Conservation (phyloP, 2,113 vertebrate species). For the Gopherus flavomarginatus region DNA sequence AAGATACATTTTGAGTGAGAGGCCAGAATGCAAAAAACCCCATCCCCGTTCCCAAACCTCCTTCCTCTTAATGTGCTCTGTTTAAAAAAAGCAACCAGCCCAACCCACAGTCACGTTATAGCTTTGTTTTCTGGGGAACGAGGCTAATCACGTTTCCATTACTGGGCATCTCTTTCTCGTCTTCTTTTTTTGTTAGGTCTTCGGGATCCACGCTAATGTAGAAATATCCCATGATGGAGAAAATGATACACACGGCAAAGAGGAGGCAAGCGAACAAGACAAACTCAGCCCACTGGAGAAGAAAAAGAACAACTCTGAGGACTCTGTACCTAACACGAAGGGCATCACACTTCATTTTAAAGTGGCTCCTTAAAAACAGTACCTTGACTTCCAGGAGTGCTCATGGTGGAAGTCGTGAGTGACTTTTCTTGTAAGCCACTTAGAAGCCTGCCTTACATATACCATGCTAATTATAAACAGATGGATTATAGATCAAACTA, state of each 20-base stretch:
- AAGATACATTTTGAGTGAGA: conserved; percentile 26
- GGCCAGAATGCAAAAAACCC: conserved; percentile 4
- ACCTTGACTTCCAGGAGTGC: neutral
- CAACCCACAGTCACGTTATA: conserved; percentile 74
- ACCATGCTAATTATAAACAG: neutral
- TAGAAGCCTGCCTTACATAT: neutral
- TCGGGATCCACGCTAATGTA: conserved; percentile 88
- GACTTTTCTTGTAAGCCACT: neutral
- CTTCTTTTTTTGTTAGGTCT: conserved; percentile 71
- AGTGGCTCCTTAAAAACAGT: neutral
- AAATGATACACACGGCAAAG: conserved; percentile 89
- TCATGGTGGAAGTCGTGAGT: neutral
- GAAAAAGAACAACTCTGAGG: conserved; percentile 55
- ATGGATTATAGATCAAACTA: neutral
- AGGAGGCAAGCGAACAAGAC: conserved; percentile 91
- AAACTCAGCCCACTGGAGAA: conserved; percentile 95
- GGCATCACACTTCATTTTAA: neutral
- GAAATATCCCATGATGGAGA: conserved; percentile 95
- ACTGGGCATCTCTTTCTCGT: conserved; percentile 64
- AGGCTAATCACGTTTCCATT: conserved; percentile 68
- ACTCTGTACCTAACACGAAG: neutral
- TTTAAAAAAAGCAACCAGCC: neutral
- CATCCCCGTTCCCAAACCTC: neutral
- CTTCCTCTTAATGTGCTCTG: neutral
- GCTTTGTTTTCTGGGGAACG: conserved; percentile 79